Conservation (phyloP, 2,113 vertebrate species). For the Rhabdomys dilectus region DNA sequence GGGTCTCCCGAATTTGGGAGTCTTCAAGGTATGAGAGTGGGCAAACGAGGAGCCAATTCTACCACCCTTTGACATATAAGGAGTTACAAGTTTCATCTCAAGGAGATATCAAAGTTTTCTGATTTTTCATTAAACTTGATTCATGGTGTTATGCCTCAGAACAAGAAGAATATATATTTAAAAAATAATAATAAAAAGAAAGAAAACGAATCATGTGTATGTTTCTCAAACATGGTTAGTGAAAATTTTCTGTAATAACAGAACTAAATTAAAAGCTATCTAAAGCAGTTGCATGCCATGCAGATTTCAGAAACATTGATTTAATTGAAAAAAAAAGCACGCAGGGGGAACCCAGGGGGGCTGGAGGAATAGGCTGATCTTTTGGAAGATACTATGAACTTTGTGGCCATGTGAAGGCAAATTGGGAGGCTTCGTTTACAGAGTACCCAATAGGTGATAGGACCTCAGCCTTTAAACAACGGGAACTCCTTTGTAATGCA, state of each 20-base stretch:
- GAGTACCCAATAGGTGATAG: not conserved
- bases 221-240: constrained; percentile 7
- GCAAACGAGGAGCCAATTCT: not conserved
- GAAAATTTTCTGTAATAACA: not conserved
- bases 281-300: constrained; percentile 28
- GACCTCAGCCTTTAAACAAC: not conserved
- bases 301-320: constrained; percentile 31
- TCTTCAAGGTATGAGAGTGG: constrained; percentile 11
- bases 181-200: too few relatives aligned
- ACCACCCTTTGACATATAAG: not conserved
- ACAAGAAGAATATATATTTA: not conserved
- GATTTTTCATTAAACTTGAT: constrained; percentile 32
- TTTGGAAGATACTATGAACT: constrained; percentile 37
- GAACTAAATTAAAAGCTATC: constrained; percentile 57
- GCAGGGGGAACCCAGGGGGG: too few relatives aligned
- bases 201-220: not conserved
- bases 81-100: constrained; percentile 11
- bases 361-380: not conserved
- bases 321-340: constrained; percentile 7
- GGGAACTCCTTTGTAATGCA: not conserved
- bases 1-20: too few relatives aligned
- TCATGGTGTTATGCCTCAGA: not conserved
- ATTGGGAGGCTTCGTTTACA: not conserved
- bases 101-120: constrained; percentile 31
- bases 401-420: not conserved